A percentile compares a stretch with the other conserved stretches of the same genome.
These are phyloP conservation scores for Poeciliopsis prolifica DNA, from an alignment of 2,113 vertebrate genomes.

Conservation along the genomic window DNA sequence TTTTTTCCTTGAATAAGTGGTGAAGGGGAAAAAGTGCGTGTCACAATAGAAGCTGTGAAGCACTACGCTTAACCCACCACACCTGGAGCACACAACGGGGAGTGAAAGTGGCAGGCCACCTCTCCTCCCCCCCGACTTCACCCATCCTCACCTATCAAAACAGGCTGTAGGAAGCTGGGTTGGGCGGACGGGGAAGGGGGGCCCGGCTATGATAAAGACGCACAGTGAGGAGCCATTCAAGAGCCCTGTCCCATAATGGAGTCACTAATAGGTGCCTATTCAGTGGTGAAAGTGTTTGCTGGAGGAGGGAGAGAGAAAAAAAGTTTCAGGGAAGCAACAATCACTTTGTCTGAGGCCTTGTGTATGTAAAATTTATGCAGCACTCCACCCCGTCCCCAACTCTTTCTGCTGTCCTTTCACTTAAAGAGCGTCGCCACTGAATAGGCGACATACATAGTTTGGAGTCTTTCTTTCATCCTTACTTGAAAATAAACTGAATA, in stretches of 20 bases:
- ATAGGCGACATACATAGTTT: conserved; percentile 77
- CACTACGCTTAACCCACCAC: conserved; percentile 80
- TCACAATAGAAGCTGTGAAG: conserved; percentile 79
- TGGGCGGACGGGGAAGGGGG: conserved; percentile 48
- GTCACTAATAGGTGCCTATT: conserved; percentile 86
- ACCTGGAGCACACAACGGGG: conserved; percentile 88
- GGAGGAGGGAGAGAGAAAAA: conserved; percentile 66
- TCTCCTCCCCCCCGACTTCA: conserved; percentile 31
- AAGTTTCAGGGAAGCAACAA: conserved; percentile 80
- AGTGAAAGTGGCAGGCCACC: conserved; percentile 40
- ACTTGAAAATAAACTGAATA: conserved; percentile 77
- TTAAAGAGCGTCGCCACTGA: conserved; percentile 75
- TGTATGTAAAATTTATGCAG: conserved; percentile 83
- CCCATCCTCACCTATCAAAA: conserved; percentile 72
- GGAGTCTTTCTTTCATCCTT: conserved; percentile 77
- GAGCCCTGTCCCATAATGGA: conserved; percentile 81
- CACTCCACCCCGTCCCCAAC: conserved; percentile 49
- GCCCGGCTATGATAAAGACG: conserved; percentile 79
- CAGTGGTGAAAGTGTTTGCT: conserved; percentile 83
- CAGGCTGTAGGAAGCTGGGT: conserved; percentile 65
- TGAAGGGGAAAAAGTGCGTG: conserved; percentile 75
- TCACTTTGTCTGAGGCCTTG: conserved; percentile 79
- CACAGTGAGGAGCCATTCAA: conserved; percentile 84
- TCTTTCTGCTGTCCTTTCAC: conserved; percentile 63
- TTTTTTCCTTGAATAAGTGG: conserved; percentile 80